These are phyloP conservation scores for Indicator maculatus DNA, from an alignment of 2,113 vertebrate genomes.

Conservation along the genomic window DNA sequence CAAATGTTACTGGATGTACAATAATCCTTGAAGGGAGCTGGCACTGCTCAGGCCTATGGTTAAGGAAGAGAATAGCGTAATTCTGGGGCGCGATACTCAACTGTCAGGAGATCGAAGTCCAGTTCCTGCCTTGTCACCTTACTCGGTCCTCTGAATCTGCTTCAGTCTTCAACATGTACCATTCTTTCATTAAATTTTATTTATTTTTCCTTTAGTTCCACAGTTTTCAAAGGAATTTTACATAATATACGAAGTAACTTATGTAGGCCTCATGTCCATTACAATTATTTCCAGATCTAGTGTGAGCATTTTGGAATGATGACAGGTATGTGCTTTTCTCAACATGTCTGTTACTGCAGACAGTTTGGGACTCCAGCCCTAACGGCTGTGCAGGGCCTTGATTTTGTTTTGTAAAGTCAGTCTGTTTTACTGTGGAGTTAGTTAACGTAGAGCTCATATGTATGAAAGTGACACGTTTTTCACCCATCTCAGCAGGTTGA, in stretches of 20 bases:
- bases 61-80: not conserved
- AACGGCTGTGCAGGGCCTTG: not conserved
- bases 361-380: not conserved
- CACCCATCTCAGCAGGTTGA: not conserved
- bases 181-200: not conserved
- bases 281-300: not conserved
- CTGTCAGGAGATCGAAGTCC: not conserved
- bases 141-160: not conserved
- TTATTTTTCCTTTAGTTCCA: not conserved
- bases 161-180: not conserved
- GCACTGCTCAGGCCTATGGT: not conserved
- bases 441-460: rapidly evolving
- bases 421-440: not conserved
- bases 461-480: not conserved
- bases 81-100: not conserved
- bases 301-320: not conserved
- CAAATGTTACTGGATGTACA: not conserved
- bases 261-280: not conserved
- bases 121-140: not conserved
- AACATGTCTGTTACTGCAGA: not conserved
- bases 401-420: not conserved
- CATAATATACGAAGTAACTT: not conserved
- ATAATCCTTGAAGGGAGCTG: not conserved
- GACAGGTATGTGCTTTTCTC: not conserved
- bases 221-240: not conserved